These are phyloP conservation scores for Malurus elegans DNA, from an alignment of 2,113 vertebrate genomes.

Conservation along the genomic window DNA sequence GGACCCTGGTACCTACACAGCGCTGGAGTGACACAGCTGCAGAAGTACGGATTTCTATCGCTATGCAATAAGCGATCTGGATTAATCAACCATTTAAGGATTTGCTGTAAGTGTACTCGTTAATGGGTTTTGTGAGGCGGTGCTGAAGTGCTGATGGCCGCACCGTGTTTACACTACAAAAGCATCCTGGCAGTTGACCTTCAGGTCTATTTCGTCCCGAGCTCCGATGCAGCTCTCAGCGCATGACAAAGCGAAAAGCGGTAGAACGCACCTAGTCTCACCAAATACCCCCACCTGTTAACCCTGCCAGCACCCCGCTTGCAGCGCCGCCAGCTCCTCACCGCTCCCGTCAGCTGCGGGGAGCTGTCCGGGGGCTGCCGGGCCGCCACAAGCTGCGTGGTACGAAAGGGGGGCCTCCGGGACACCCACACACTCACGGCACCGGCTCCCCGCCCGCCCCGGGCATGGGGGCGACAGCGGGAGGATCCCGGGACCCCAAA, in stretches of 20 bases:
- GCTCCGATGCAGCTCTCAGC: accelerated
- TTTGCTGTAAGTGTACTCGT: background rate
- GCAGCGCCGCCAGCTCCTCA: background rate
- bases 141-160: accelerated
- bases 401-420: no score
- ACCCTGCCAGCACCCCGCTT: no score
- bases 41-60: background rate
- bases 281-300: background rate
- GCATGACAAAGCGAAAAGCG: background rate
- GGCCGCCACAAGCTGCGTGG: no score
- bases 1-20: background rate
- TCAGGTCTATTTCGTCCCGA: background rate
- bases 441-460: accelerated
- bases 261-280: accelerated
- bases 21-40: background rate
- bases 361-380: no score
- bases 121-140: accelerated
- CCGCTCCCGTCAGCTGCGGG: accelerated
- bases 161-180: accelerated
- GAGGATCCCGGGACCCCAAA: accelerated
- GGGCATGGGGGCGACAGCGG: accelerated
- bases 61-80: background rate
- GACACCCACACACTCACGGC: accelerated
- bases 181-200: background rate
- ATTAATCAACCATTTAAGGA: background rate